A percentile compares a stretch with the other conserved stretches of the same genome.
Conservation (phyloP, 2,113 vertebrate species). For the Alethe diademata region DNA sequence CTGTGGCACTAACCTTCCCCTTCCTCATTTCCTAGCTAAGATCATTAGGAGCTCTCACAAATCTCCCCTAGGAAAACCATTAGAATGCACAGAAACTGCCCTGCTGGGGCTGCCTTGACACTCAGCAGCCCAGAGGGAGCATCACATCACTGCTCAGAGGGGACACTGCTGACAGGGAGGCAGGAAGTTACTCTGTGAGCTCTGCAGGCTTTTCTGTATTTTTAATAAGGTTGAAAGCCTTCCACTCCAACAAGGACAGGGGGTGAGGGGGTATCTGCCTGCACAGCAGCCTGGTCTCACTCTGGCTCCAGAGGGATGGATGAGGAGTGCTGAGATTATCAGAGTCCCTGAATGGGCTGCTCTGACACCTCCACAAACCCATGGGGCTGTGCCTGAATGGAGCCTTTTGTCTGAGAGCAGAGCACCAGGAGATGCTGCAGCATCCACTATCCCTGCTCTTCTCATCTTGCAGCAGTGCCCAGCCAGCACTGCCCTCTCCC, state of each 20-base stretch:
- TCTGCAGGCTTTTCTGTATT: neutral
- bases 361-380: neutral
- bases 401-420: neutral
- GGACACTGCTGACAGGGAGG: neutral
- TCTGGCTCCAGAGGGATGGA: neutral
- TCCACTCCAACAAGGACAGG: neutral
- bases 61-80: slow-evolving; percentile 36
- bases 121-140: neutral
- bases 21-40: slow-evolving; percentile 44
- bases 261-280: neutral
- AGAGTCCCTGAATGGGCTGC: neutral
- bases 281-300: neutral
- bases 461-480: neutral
- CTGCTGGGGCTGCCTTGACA: neutral
- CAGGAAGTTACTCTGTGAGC: neutral
- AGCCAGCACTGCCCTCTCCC: neutral
- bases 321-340: neutral
- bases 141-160: neutral
- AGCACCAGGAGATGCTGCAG: neutral
- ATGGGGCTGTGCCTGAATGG: neutral
- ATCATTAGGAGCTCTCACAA: slow-evolving; percentile 48
- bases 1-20: slow-evolving; percentile 51
- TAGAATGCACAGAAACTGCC: neutral
- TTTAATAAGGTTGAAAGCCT: neutral
- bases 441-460: neutral